Percentiles rank a stretch among this genome's conserved stretches.
These are phyloP conservation scores for Elysia chlorotica DNA, from an alignment of 1,140 invertebrate species.

Conservation along the genomic window DNA sequence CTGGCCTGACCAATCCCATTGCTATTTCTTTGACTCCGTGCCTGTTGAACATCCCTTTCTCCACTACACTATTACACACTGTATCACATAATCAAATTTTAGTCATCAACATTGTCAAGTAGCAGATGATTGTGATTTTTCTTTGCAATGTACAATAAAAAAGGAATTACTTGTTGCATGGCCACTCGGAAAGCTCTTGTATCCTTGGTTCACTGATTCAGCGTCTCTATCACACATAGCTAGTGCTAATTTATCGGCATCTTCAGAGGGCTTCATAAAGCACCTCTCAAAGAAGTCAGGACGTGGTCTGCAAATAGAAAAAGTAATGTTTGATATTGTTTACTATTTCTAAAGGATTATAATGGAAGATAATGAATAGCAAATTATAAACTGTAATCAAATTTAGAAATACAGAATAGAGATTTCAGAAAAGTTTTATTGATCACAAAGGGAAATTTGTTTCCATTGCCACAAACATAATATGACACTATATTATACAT, in stretches of 20 bases:
- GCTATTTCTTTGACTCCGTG: too few relatives aligned
- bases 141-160: too few relatives aligned
- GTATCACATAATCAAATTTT: too few relatives aligned
- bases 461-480: neutral
- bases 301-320: neutral
- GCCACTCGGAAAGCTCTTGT: conserved; percentile 4
- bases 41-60: too few relatives aligned
- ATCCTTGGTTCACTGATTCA: neutral
- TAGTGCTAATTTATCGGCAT: neutral
- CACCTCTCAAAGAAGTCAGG: neutral
- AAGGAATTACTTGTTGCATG: conserved; percentile 1
- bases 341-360: too few relatives aligned
- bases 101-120: too few relatives aligned
- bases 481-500: neutral
- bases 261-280: neutral
- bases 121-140: too few relatives aligned
- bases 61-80: too few relatives aligned
- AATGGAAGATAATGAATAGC: too few relatives aligned
- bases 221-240: neutral
- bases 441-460: neutral
- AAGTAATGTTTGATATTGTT: neutral
- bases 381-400: too few relatives aligned
- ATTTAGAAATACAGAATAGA: neutral
- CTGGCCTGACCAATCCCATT: too few relatives aligned
- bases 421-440: neutral